phyloP scores from a whole-genome alignment of 2,113 vertebrate species.

The Nymphicus hollandicus region DNA sequence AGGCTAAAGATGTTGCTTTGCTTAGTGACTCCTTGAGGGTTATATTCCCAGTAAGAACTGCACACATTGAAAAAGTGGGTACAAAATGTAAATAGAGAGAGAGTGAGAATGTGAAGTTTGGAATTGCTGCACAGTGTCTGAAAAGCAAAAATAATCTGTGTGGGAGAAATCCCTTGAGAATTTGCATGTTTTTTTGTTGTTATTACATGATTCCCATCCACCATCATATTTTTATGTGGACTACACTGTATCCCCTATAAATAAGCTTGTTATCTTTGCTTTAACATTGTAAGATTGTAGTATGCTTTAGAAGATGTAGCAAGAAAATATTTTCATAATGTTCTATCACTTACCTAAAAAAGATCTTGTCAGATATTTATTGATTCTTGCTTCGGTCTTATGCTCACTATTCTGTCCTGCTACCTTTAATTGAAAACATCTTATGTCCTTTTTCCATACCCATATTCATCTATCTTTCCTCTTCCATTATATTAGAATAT shows the following conservation, averaged over 20 bases:
- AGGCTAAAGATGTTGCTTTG: background rate
- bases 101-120: background rate
- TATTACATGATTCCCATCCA: background rate
- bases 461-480: background rate
- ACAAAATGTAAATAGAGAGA: background rate
- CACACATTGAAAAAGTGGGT: background rate
- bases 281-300: background rate
- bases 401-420: background rate
- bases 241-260: background rate
- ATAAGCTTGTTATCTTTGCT: background rate
- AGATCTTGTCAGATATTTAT: background rate
- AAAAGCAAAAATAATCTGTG: background rate
- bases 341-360: background rate
- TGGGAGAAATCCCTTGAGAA: background rate
- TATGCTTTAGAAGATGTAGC: background rate
- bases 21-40: background rate
- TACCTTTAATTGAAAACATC: background rate
- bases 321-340: background rate
- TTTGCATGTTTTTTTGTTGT: background rate
- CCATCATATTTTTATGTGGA: background rate
- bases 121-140: background rate
- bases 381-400: background rate
- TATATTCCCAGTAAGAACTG: background rate
- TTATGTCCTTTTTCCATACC: background rate
- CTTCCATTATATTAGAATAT: background rate